Evolutionary conservation across 2,113 vertebrate genomes (phyloP).

Genomic region (Tretioscincus oriximinensis): DNA sequence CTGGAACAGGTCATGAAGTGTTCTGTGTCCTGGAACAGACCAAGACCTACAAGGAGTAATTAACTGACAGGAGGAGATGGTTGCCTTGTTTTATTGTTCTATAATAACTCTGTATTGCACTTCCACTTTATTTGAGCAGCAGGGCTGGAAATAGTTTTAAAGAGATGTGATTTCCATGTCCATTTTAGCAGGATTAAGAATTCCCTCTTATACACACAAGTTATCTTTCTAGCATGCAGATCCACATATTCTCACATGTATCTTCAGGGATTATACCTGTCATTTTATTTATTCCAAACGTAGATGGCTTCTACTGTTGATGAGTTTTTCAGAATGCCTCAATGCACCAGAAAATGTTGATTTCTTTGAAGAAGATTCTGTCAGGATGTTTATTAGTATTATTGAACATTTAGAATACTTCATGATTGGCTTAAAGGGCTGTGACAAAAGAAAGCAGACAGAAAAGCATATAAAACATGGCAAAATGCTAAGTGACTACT

Average conservation of each 20-base stretch:
- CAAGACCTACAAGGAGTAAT: background rate
- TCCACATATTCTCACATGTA: background rate
- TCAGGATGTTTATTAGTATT: background rate
- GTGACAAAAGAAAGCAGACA: background rate
- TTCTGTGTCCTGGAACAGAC: background rate
- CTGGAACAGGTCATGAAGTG: no score
- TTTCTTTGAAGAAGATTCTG: background rate
- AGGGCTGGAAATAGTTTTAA: background rate
- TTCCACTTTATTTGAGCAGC: background rate
- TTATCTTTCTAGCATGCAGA: background rate
- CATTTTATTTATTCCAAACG: background rate
- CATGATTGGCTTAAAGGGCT: background rate
- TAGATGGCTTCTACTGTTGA: background rate
- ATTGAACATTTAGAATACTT: background rate
- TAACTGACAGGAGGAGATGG: background rate
- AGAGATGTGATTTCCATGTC: background rate
- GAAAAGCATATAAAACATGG: background rate
- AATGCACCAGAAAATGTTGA: background rate
- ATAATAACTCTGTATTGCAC: background rate
- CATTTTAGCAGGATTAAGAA: background rate
- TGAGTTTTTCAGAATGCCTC: slow-evolving; percentile 2
- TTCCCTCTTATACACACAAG: no score
- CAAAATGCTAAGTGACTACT: slow-evolving; percentile 16
- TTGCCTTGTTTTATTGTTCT: background rate
- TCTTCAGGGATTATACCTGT: background rate